These are phyloP conservation scores for Odiellus spinosus DNA, from an alignment of 2,888 invertebrate genomes.

Conservation along the genomic window DNA sequence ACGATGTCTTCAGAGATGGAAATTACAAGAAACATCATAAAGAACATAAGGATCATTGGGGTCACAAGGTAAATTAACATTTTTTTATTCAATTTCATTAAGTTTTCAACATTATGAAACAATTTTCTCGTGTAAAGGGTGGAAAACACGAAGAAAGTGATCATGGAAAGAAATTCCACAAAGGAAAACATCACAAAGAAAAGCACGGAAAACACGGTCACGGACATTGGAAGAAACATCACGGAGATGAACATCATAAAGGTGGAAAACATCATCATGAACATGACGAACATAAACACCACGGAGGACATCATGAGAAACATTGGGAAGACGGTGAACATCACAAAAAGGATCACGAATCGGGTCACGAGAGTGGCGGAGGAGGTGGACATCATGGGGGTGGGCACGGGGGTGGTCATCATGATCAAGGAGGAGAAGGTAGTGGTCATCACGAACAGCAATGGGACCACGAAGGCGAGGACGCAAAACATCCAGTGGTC, in stretches of 20 bases:
- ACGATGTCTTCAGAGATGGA: not conserved
- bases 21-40: not conserved
- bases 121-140: not conserved
- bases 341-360: too few relatives aligned
- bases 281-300: too few relatives aligned
- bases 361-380: not conserved
- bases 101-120: too few relatives aligned
- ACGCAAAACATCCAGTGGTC: too few relatives aligned
- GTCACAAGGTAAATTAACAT: not conserved
- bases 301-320: too few relatives aligned
- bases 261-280: too few relatives aligned
- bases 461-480: not conserved
- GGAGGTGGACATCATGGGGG: not conserved
- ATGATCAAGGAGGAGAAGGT: slow-evolving; percentile 1
- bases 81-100: too few relatives aligned
- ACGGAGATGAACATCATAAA: too few relatives aligned
- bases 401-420: slow-evolving; percentile 1
- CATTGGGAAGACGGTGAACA: too few relatives aligned
- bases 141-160: not conserved
- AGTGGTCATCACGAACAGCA: not conserved
- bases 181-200: too few relatives aligned
- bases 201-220: too few relatives aligned
- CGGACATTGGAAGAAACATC: too few relatives aligned
- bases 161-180: not conserved
- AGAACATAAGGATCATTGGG: not conserved